Evolutionary conservation across 92 coral and sea anemone genomes (phyloP).

Genomic region (Heteractis magnifica): DNA sequence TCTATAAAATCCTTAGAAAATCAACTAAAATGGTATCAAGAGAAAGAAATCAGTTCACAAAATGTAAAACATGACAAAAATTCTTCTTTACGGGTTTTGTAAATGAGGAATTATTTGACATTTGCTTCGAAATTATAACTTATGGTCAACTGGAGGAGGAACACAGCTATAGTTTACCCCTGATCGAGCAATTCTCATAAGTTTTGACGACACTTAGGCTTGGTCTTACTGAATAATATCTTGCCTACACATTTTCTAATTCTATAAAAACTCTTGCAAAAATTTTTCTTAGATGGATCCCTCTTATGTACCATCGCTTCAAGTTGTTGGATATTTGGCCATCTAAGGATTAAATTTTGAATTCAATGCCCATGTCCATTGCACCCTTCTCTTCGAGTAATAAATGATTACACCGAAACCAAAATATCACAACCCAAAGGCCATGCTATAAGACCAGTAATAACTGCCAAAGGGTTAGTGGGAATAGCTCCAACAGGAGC

Average conservation of each 20-base stretch:
- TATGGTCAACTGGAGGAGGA: conserved; percentile 35
- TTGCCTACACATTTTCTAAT: conserved; percentile 20
- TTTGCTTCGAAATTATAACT: background rate
- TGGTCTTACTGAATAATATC: conserved; percentile 26
- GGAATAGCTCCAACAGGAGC: conserved; percentile 41
- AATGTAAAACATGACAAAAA: conserved; percentile 28
- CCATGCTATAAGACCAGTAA: conserved; percentile 32
- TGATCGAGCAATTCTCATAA: conserved; percentile 22
- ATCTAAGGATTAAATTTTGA: conserved; percentile 23
- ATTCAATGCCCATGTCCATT: conserved; percentile 27
- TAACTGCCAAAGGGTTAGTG: conserved; percentile 31
- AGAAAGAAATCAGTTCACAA: conserved; percentile 28
- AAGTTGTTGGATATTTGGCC: conserved; percentile 38
- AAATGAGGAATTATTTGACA: conserved; percentile 23
- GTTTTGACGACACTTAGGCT: conserved; percentile 30
- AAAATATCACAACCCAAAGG: conserved; percentile 35
- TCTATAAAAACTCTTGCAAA: conserved; percentile 15
- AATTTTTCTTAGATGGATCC: conserved; percentile 35
- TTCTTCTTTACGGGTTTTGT: conserved; percentile 28
- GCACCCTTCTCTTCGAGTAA: conserved; percentile 30
- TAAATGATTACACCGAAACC: conserved; percentile 31
- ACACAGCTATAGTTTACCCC: conserved; percentile 11
- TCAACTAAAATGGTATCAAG: conserved; percentile 9
- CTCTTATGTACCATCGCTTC: conserved; percentile 28
- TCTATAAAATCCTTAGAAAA: conserved; percentile 21